These are phyloP conservation scores for Pseudomyrmex pallidus DNA, from an alignment of 1,140 invertebrate genomes.

Conservation along the genomic window DNA sequence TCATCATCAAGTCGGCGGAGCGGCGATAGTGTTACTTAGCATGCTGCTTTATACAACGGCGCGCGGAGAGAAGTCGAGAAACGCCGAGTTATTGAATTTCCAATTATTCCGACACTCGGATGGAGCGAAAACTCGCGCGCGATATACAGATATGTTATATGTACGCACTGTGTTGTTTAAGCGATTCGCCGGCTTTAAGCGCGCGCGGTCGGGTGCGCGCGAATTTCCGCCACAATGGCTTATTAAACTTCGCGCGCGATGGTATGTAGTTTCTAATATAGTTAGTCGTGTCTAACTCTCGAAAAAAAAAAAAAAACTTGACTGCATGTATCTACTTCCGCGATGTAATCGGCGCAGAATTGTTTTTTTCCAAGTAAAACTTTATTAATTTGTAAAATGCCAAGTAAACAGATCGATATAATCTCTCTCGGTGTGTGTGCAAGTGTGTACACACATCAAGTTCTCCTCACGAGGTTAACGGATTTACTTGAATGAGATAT, in stretches of 20 bases:
- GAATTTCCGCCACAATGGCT: not conserved
- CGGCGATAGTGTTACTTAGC: constrained; percentile 55
- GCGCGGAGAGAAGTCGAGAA: constrained; percentile 6
- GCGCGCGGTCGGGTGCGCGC: not conserved
- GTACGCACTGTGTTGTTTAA: not conserved
- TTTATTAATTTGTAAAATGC: not conserved
- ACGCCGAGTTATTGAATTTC: constrained; percentile 51
- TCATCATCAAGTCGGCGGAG: constrained; percentile 48
- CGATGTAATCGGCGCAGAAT: not conserved
- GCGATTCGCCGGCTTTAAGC: not conserved
- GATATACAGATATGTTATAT: not conserved
- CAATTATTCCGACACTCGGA: constrained; percentile 48
- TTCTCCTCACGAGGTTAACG: not conserved
- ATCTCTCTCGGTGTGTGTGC: not conserved
- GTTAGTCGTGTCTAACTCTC: not conserved
- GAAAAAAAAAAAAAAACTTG: no score
- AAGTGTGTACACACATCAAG: not conserved
- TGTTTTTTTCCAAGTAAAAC: not conserved
- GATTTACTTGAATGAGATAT: not conserved
- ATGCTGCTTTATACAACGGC: constrained; percentile 17
- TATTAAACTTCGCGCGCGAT: not conserved
- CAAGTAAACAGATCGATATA: not conserved
- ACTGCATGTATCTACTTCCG: not conserved
- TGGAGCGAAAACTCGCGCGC: constrained; percentile 32
- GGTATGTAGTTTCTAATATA: not conserved